Conservation (phyloP, 2,113 vertebrate genomes). For the Anhinga anhinga region DNA sequence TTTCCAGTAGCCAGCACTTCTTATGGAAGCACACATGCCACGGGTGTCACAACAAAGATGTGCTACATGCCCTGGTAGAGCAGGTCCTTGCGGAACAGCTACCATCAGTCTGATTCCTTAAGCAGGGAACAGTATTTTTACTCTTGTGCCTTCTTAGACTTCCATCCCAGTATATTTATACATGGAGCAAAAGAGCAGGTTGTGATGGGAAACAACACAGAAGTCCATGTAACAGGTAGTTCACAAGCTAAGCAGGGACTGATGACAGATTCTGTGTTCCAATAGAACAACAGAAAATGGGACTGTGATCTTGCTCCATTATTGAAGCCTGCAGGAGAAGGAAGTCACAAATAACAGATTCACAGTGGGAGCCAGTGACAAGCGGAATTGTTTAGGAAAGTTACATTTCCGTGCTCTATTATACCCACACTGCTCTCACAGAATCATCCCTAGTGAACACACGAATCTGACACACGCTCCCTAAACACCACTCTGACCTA, state of each 20-base stretch:
- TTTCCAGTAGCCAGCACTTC: not conserved
- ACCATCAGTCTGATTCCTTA: not conserved
- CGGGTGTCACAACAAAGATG: not conserved
- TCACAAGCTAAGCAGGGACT: not conserved
- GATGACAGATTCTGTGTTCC: not conserved
- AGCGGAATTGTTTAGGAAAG: not conserved
- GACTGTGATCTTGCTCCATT: not conserved
- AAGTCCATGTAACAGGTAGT: not conserved
- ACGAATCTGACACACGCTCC: not conserved
- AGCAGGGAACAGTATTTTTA: not conserved
- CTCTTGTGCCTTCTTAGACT: not conserved
- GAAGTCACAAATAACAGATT: not conserved
- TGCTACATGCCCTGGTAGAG: not conserved
- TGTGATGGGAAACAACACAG: not conserved
- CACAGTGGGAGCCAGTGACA: not conserved
- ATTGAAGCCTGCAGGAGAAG: not conserved
- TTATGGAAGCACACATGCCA: not conserved
- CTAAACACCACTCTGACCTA: not conserved
- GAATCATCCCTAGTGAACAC: not conserved
- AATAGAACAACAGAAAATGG: not conserved
- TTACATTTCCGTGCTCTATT: not conserved
- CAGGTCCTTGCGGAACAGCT: not conserved
- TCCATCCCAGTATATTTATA: not conserved
- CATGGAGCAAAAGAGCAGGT: not conserved
- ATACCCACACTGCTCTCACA: not conserved